Evolutionary conservation across 2,888 invertebrate species (phyloP), one percentile per base, ranked within the genome.

Genomic region (Protodeltote pygarga): DNA sequence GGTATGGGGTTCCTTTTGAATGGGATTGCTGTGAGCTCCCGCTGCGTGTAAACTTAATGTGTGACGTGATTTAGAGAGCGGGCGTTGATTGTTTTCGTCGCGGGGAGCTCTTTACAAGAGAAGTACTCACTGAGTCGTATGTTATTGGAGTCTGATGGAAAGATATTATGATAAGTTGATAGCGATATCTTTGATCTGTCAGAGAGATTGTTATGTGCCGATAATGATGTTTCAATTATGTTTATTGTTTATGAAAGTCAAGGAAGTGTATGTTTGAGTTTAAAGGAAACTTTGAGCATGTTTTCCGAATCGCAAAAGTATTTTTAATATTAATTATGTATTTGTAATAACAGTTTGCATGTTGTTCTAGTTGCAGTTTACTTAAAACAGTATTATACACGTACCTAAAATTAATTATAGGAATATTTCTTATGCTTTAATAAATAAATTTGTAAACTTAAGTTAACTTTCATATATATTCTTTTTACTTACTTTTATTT

Each of bases 41-140:
- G 52, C 52, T 44, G 65, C 38, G 65, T 45, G 41, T 44, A 50
- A 57, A 65, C 47, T 65, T 65, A 65, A 65, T 65, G 54, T 54
- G 34, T 44, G 27, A 42, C 35, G 44, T 66, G 66, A 65, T 65
- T 65, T 63, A 65, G 40, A 46, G 35, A 29, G 13, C 40, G 32
- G 15, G 10, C 45, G 32, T 28, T 55, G 66, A 65, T 65, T 65
- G 55, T 65, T 66, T 66, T 45, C 40, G 33, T 53, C 39, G 53
- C 32, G 31, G 33, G 33, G 35, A 39, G 37, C 35, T 40, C 35
- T 25, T 34, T 42, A 33, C 44, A 45, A 25, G 38, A 10, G 33
- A 24, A 39, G 32, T 24, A 21, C 20, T 41, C 21, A 42, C 52
- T 19, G 25, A 24, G 46, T 49, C 54, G 52, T 45, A 42, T 63